A percentile compares a stretch with the other conserved stretches of the same genome.
Evolutionary conservation across 2,797 vertebrate species (phyloP).

Genomic region (Channallabes apus): DNA sequence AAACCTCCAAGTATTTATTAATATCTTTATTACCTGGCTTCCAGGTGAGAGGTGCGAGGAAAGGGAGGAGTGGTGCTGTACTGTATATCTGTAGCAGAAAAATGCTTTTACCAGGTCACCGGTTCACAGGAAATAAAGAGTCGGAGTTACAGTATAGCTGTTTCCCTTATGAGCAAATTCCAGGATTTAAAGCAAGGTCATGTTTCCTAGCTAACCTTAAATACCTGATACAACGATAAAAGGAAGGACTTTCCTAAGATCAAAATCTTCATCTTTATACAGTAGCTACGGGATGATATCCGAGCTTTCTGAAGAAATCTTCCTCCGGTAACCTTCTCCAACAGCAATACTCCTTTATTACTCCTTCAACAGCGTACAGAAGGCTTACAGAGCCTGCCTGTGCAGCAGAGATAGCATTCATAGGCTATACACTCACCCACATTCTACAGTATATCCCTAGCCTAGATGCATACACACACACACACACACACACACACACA

Average conservation of each 20-base stretch:
- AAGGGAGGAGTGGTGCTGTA: neutral
- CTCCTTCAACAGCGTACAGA: neutral
- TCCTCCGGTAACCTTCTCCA: too few species aligned
- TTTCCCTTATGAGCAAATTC: neutral
- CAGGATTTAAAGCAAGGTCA: neutral
- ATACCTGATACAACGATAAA: neutral
- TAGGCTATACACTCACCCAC: conserved; percentile 40
- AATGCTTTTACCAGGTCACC: neutral
- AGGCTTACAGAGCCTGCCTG: neutral
- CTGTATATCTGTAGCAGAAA: neutral
- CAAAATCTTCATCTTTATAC: neutral
- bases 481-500: too few species aligned
- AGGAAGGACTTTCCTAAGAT: neutral
- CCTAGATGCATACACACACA: neutral
- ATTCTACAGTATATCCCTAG: neutral
- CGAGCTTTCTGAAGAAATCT: neutral
- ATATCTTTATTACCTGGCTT: neutral
- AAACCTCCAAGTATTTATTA: neutral
- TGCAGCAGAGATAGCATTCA: conserved; percentile 36
- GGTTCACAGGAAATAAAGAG: neutral
- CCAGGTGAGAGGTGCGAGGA: neutral
- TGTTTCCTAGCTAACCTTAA: neutral
- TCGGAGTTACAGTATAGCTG: neutral
- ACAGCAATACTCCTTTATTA: neutral
- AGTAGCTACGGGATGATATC: neutral